Evolutionary conservation across 92 coral and sea anemone genomes (phyloP), one percentile per base, ranked within the genome.

Genomic region (Parazoanthus swiftii): DNA sequence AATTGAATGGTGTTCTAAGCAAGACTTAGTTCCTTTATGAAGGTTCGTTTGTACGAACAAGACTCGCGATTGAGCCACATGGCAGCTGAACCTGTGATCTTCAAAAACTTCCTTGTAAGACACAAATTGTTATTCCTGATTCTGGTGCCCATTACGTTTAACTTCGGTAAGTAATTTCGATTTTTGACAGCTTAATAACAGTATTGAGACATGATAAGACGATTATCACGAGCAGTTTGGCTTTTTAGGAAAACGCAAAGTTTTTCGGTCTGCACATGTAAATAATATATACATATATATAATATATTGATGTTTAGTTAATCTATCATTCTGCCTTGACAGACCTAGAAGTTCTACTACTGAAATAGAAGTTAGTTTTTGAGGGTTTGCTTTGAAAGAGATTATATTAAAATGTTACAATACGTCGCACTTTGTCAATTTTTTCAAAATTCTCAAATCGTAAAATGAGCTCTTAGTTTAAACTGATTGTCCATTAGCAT

Each of bases 81-180:
- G 48, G 46, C 46, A 8, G 51, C 79, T 75, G 79, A 16, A 39
- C 1, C 23, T 18, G 8, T 38, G 79, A 38, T 75, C 46, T 8
- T 36, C 50, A 74, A 5, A 37, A 36, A 75, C 48, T 75, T 75
- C 79, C 79, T 75, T 75, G 79, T 75, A 15, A 38, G 70, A 63
- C 25, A 20, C 26, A 18, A 75, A 75, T 7, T 3, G 26, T 14
- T 6, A 37, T 39, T 75, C 18, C n/a, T 75, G 48, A 11, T 75
- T 75, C 8, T 75, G 3, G 20, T 16, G 23, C 50, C 39, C 21
- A 63, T 26, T 39, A 18, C 79, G 18, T 75, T 38, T 75, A n/a
- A 75, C 51, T 20, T 37, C 4, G 48, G 79, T 75, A 75, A 39
- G 79, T 75, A 18, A 10, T 36, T 75, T 44, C 20, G n/a, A 36